These are phyloP conservation scores for Drosophila kurseongensis DNA, from an alignment of 1,140 invertebrate species.

Conservation along the genomic window DNA sequence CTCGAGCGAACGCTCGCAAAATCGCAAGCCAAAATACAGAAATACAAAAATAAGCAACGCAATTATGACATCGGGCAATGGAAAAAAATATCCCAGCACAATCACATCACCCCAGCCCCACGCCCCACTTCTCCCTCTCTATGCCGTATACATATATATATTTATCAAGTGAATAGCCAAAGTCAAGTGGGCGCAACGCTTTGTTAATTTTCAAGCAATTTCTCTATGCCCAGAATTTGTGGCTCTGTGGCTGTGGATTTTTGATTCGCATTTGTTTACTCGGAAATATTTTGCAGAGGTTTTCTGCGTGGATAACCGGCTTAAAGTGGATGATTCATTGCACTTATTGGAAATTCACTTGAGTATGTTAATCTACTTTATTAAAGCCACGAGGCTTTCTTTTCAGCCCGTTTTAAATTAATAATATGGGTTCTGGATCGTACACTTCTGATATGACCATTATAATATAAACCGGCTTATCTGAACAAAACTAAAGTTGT, in stretches of 20 bases:
- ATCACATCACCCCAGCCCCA: constrained; percentile 2
- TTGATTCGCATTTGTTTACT: constrained; percentile 23
- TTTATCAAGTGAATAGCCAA: constrained; percentile 35
- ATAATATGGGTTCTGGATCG: background rate
- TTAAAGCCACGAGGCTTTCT: background rate
- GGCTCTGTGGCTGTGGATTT: constrained; percentile 2
- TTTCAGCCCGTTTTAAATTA: background rate
- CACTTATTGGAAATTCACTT: constrained; percentile 8
- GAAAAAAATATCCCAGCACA: constrained; percentile 24
- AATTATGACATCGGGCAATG: constrained; percentile 62
- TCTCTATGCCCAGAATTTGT: constrained; percentile 22
- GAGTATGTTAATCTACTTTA: constrained; percentile 1
- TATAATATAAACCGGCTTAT: constrained; percentile 1
- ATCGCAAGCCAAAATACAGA: constrained; percentile 44
- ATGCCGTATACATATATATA: background rate
- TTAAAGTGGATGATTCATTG: constrained; percentile 8
- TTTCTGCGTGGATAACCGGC: constrained; percentile 1
- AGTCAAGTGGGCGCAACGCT: constrained; percentile 33
- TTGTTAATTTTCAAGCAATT: constrained; percentile 57
- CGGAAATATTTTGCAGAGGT: constrained; percentile 9
- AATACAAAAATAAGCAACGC: constrained; percentile 55
- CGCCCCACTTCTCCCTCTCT: background rate
- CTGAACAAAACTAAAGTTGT: background rate
- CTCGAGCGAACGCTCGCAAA: constrained; percentile 25
- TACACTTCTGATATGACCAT: background rate